Evolutionary conservation across 1,140 invertebrate genomes (phyloP), one percentile per base, ranked within the genome.

Genomic region (Drosophila arizonae): DNA sequence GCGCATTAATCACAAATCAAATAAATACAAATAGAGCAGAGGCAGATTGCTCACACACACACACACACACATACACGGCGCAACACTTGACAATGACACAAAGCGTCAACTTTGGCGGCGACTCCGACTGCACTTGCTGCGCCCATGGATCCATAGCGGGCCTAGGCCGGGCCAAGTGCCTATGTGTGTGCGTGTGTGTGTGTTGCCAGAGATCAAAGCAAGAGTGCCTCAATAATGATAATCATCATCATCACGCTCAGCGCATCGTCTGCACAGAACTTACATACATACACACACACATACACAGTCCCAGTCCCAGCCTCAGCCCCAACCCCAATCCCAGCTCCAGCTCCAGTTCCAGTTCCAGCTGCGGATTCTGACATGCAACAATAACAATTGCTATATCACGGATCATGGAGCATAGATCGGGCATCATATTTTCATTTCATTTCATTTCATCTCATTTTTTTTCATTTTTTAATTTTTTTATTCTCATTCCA

Each of bases 221-320:
- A 89, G 85, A 90, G 85, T 88, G 77, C 85, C 85, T 90, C 85
- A 89, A 89, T 89, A 89, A 89, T 73, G 86, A 89, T 90, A 79
- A 89, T 89, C 85, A 89, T 89, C 81, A 72, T 81, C 48, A 70
- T 73, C 62, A 72, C 57, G 57, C 57, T 81, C 63, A 81, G 21
- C 21, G 21, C 21, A 24, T 24, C 21, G 21, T 24, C 21, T 24
- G 74, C 63, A 87, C 84, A 87, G 84, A 76, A 79, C 82, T 76
- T 24, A 17, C 30, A 66, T 57, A 26, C 26, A 6, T 5, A 30
- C 17, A 17, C 17, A 17, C 17, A 17, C 17, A 17, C 17, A 17
- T 1, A 17, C 1, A 17, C 17, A 17, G 17, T 17, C 17, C 17
- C 6, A 5, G 28, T 4, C 6, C 0, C n/a, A 21, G 64, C 17